These are phyloP conservation scores for Metopia argyrocephala DNA, from an alignment of 2,888 invertebrate genomes.

Conservation along the genomic window DNA sequence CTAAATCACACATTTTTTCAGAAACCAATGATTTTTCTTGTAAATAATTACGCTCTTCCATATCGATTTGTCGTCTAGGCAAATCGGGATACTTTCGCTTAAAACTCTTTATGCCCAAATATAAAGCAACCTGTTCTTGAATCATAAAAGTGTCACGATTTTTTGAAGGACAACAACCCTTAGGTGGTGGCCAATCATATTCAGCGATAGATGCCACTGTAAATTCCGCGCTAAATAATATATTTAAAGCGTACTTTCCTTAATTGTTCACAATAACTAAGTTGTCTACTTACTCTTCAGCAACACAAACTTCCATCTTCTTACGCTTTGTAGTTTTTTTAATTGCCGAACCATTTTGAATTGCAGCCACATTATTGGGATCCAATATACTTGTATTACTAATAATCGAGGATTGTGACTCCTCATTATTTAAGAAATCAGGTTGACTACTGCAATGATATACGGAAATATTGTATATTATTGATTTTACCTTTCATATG, in stretches of 20 bases:
- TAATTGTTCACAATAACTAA: background rate
- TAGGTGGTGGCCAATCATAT: slow-evolving; percentile 92
- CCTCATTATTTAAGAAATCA: slow-evolving; percentile 80
- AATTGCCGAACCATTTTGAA: slow-evolving; percentile 69
- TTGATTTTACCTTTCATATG: too few species aligned
- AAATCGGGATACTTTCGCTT: slow-evolving; percentile 96
- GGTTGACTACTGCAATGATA: slow-evolving; percentile 76
- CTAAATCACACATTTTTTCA: slow-evolving; percentile 95
- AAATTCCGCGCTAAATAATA: slow-evolving; percentile 80
- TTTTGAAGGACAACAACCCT: slow-evolving; percentile 79
- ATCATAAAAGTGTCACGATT: slow-evolving; percentile 91
- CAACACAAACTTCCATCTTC: slow-evolving; percentile 79
- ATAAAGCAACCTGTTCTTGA: slow-evolving; percentile 97
- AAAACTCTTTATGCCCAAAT: slow-evolving; percentile 96
- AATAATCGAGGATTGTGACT: slow-evolving; percentile 90
- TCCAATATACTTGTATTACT: slow-evolving; percentile 81
- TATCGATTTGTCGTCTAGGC: slow-evolving; percentile 89
- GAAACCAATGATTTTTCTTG: slow-evolving; percentile 89
- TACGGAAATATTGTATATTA: too few species aligned
- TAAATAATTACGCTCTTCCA: slow-evolving; percentile 94
- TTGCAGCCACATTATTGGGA: slow-evolving; percentile 69
- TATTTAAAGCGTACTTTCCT: background rate
- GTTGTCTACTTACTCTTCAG: slow-evolving; percentile 79
- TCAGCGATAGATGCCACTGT: slow-evolving; percentile 94
- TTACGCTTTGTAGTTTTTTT: slow-evolving; percentile 78